Conservation (phyloP, 2,888 invertebrate species). For the Protodeltote pygarga region DNA sequence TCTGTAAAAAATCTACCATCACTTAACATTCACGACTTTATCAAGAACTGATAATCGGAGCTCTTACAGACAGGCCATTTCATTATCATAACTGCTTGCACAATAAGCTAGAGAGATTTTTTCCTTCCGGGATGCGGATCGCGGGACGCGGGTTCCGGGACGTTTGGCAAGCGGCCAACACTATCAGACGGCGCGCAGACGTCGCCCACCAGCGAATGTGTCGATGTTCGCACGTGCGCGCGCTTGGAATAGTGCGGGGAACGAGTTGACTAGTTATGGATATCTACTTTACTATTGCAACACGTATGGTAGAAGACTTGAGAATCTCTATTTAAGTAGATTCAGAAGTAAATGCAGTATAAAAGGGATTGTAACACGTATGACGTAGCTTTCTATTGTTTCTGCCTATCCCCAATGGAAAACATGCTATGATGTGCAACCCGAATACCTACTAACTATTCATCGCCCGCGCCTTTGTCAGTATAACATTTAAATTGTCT, state of each 20-base stretch:
- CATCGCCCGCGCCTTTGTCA: too few relatives aligned
- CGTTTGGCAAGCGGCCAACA: constrained; percentile 39
- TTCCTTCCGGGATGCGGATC: constrained; percentile 37
- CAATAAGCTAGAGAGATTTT: constrained; percentile 42
- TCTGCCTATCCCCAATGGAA: too few relatives aligned
- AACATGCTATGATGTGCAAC: too few relatives aligned
- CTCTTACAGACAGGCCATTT: constrained; percentile 16
- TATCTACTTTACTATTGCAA: too few relatives aligned
- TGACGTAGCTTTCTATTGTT: too few relatives aligned
- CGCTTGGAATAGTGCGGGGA: constrained; percentile 3
- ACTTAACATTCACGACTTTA: constrained; percentile 1
- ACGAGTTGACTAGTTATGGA: constrained; percentile 26
- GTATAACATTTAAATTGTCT: too few relatives aligned
- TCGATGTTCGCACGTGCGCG: constrained; percentile 22
- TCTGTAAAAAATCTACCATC: not conserved
- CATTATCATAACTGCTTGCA: constrained; percentile 39
- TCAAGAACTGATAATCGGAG: constrained; percentile 9
- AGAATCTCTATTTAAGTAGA: too few relatives aligned
- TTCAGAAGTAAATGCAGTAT: too few relatives aligned
- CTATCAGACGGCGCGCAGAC: constrained; percentile 50
- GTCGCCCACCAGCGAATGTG: constrained; percentile 27
- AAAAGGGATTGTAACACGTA: too few relatives aligned
- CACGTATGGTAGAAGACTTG: too few relatives aligned
- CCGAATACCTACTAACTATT: too few relatives aligned
- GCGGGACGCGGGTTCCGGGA: not conserved